Base-by-base conservation (phyloP, 2,888 invertebrate genomes). In the Drosophila buzzatii region DNA sequence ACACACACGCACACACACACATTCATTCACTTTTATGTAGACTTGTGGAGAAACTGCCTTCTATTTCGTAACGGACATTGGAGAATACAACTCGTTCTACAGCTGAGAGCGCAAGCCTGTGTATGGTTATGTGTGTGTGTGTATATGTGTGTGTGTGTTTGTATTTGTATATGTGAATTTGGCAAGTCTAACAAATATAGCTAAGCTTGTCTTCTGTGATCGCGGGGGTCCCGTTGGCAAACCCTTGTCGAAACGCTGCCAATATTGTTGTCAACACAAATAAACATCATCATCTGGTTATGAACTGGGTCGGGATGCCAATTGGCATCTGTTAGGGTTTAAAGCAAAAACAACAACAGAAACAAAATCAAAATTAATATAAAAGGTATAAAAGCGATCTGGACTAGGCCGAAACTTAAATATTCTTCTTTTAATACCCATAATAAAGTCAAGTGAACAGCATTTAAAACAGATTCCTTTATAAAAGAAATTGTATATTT, bases 201-300 rank as follows among this genome's bases (percentile, higher is more conserved):
- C 35, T 16, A 44, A 44, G 9, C 5, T 4, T 52, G 45, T 9
- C 52, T 37, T 37, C 39, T 23, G 5, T 10, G 47, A 39, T n/a
- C 65, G 55, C 41, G 67, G 53, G 47, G 16, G 55, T 65, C 55
- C 67, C 56, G 18, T 55, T 41, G 47, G 55, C 67, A 65, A 67
- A 56, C 66, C 67, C 42, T 45, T 67, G 62, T 23, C 55, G 41
- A 42, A 51, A 57, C 33, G 69, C 66, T 64, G 60, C 42, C 75
- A 75, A 86, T 81, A 83, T 77, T 83, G 83, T 88, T 86, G 85
- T 83, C 86, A 88, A 86, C 83, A 77, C 78, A 83, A 88, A 85
- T 77, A 86, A 88, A 86, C 88, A 88, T 85, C 82, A 87, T 79
- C 84, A 86, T 72, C 73, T 61, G 74, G 44, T 62, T 68, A 65